Base-by-base conservation (phyloP, 2,797 vertebrate genomes). In the Luscinia megarhynchos region DNA sequence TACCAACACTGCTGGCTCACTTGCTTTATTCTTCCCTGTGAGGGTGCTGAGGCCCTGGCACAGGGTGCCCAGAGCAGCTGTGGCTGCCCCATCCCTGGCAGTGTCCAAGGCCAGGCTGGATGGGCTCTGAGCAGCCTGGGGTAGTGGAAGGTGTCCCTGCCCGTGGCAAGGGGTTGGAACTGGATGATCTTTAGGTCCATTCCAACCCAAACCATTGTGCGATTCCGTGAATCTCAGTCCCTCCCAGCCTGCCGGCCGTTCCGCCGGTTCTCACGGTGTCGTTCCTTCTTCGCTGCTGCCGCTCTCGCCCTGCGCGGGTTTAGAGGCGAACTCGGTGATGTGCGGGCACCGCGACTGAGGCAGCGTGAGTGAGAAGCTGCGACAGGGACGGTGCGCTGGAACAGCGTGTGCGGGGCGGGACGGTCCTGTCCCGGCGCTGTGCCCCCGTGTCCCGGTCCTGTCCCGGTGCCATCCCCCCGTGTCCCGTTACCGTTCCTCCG, bases 21-120 rank as follows among this genome's bases (percentile, higher is more conserved):
- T 59, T 3, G 51, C 30, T 55, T 22, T 55, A 16, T 61, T 32
- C 10, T 54, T 54, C 19, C 30, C n/a, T 19, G 3, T 34, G 22
- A 36, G 32, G 15, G 9, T 48, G 62, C 0, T 0, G 7, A 27
- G 41, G 30, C 10, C 6, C 34, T 61, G 48, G 48, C 62, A 54
- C 69, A 61, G 30, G 54, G 0, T 61, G 8, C 1, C 21, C 54
- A 41, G 26, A 54, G 34, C 0, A 68, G 48, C 41, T 61, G 46
- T 61, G 46, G 41, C 48, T 74, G 41, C 22, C 22, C 12, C 48
- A 27, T 54, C 54, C 15, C 27, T 38, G 36, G 9, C 0, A 75
- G 23, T 29, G 48, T 10, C 7, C 63, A 1, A n/a, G 20, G 63
- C 10, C 63, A 63, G 63, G 63, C 1, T 57, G 27, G 27, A 62